Evolutionary conservation across 2,113 vertebrate species (phyloP).

Genomic region (Callorhinus ursinus): DNA sequence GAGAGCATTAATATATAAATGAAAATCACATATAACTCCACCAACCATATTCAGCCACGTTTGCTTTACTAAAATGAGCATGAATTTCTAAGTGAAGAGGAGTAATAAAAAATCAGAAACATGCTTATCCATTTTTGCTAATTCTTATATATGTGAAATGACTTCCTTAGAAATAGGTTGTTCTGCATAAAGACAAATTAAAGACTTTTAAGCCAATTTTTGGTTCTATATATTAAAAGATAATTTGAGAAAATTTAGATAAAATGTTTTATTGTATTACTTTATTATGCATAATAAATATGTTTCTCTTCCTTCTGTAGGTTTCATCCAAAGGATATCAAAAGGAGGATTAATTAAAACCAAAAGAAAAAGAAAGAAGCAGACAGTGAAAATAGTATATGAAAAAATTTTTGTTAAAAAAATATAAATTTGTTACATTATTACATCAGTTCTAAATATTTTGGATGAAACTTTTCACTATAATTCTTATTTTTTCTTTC

Average conservation of each 20-base stretch:
- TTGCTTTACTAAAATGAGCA: background rate
- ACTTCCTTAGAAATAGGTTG: background rate
- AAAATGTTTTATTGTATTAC: background rate
- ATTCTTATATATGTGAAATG: background rate
- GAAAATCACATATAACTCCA: background rate
- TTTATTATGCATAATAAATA: background rate
- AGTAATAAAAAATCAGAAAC: constrained; percentile 33
- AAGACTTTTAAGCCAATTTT: background rate
- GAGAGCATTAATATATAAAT: background rate
- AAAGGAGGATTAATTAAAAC: constrained; percentile 79
- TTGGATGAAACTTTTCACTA: background rate
- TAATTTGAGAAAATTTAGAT: constrained; percentile 13
- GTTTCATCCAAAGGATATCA: constrained; percentile 63
- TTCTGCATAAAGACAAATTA: constrained; percentile 2
- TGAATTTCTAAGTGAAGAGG: background rate
- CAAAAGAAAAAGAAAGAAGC: constrained; percentile 83
- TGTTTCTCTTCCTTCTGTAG: constrained; percentile 76
- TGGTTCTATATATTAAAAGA: background rate
- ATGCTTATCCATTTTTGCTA: constrained; percentile 13
- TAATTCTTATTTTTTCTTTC: background rate
- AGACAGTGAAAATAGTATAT: background rate
- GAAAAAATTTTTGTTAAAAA: constrained; percentile 63
- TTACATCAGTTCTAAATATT: background rate
- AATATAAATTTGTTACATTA: constrained; percentile 34
- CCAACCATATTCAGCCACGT: background rate